phyloP scores from a whole-genome alignment of 1,140 invertebrate genomes.

The Druon quercuslanigerum region DNA sequence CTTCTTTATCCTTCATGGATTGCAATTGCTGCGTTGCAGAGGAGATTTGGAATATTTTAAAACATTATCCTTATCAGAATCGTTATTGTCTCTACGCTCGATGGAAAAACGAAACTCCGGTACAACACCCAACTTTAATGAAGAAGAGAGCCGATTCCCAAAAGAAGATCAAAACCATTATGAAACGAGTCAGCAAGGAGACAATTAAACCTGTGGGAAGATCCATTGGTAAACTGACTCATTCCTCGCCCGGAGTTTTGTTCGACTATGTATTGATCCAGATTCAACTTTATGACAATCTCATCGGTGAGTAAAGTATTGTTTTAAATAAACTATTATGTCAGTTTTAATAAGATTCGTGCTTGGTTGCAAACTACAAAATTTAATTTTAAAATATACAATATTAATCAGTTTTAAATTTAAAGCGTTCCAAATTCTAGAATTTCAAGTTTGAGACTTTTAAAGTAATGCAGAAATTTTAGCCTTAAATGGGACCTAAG shows the following conservation, averaged over 20 bases:
- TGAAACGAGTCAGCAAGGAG: constrained; percentile 99
- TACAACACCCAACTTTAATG: constrained; percentile 88
- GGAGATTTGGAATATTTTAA: constrained; percentile 95
- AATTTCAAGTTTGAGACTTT: too few species aligned
- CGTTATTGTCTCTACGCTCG: constrained; percentile 93
- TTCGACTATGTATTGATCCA: constrained; percentile 96
- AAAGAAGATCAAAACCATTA: constrained; percentile 95
- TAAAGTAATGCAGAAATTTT: too few species aligned
- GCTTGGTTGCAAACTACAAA: too few species aligned
- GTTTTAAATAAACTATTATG: background rate
- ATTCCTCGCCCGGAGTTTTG: constrained; percentile 94
- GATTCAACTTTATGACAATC: constrained; percentile 98
- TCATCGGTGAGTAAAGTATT: constrained; percentile 79
- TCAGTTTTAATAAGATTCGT: background rate
- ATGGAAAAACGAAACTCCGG: constrained; percentile 95
- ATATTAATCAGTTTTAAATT: too few species aligned
- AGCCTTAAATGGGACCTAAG: too few species aligned
- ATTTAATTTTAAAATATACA: background rate
- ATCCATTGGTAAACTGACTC: constrained; percentile 96
- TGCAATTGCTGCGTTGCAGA: constrained; percentile 97
- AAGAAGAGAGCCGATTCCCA: constrained; percentile 88
- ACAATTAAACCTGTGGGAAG: constrained; percentile 98
- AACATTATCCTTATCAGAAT: constrained; percentile 93
- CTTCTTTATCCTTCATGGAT: constrained; percentile 92
- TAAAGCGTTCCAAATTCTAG: too few species aligned